phyloP scores from a whole-genome alignment of 2,888 invertebrate species.

The Epicampocera succincta region DNA sequence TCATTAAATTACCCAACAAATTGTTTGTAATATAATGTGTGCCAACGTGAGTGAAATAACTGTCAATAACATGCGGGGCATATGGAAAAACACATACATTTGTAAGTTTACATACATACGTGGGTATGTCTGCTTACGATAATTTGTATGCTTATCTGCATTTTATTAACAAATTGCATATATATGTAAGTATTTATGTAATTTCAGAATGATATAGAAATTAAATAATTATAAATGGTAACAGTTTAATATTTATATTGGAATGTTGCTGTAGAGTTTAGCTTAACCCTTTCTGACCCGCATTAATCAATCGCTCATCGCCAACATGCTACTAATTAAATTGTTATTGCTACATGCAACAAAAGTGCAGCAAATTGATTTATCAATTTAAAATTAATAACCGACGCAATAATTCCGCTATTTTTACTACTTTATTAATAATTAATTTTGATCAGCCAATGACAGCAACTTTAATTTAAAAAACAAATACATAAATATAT shows the following conservation, averaged over 20 bases:
- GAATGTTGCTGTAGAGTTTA: background rate
- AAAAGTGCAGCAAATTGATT: conserved; percentile 61
- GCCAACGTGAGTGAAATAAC: no score
- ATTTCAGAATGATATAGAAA: conserved; percentile 1
- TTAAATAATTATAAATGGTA: conserved; percentile 37
- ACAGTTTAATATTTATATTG: background rate
- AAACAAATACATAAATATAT: no score
- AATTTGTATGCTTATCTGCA: background rate
- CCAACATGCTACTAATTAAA: conserved; percentile 12
- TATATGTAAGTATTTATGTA: no score
- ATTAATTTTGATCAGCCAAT: no score
- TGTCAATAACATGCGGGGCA: conserved; percentile 31
- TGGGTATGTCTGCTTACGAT: background rate
- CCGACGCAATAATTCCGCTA: no score
- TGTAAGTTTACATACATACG: background rate
- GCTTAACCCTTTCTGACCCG: conserved; percentile 60
- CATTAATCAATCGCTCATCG: conserved; percentile 9
- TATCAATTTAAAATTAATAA: conserved; percentile 15
- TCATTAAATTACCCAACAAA: no score
- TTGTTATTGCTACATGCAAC: background rate
- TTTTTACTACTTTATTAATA: no score
- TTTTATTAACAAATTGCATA: conserved; percentile 4
- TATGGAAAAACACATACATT: conserved; percentile 6
- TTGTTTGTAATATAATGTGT: no score
- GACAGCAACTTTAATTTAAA: no score